phyloP scores from a whole-genome alignment of 1,140 invertebrate species.

The Euura lappo region DNA sequence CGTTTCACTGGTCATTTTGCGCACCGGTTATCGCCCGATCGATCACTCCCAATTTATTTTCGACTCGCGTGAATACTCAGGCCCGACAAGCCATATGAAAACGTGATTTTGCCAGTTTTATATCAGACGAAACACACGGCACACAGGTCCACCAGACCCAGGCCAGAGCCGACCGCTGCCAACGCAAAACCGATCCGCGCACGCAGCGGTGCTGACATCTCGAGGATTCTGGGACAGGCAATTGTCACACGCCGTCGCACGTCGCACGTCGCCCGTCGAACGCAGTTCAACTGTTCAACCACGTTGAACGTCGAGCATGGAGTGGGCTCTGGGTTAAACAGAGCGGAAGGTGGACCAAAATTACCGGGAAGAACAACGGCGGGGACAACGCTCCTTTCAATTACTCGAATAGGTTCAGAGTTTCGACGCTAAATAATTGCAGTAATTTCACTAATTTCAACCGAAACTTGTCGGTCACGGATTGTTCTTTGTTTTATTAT shows the following conservation, averaged over 20 bases:
- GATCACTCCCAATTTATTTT: neutral
- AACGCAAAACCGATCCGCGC: neutral
- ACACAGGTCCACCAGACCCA: neutral
- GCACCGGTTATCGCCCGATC: neutral
- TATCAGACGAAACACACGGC: constrained; percentile 4
- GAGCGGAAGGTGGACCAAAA: too few relatives aligned
- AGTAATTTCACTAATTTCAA: too few relatives aligned
- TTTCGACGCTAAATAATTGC: too few relatives aligned
- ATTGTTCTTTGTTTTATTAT: too few relatives aligned
- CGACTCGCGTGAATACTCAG: neutral
- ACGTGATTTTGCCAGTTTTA: neutral
- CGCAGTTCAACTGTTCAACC: neutral
- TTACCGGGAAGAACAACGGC: too few relatives aligned
- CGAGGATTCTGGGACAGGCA: neutral
- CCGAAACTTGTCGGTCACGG: too few relatives aligned
- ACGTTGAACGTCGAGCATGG: neutral
- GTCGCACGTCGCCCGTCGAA: too few relatives aligned
- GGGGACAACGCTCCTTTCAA: too few relatives aligned
- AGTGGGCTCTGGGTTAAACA: too few relatives aligned
- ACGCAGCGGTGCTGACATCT: neutral
- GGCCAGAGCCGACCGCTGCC: neutral
- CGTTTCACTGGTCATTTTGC: constrained; percentile 20
- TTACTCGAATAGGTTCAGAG: too few relatives aligned
- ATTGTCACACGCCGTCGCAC: too few relatives aligned
- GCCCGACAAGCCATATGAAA: constrained; percentile 5